phyloP scores from a whole-genome alignment of 1,140 invertebrate species.

The Saccostrea cuccullata region DNA sequence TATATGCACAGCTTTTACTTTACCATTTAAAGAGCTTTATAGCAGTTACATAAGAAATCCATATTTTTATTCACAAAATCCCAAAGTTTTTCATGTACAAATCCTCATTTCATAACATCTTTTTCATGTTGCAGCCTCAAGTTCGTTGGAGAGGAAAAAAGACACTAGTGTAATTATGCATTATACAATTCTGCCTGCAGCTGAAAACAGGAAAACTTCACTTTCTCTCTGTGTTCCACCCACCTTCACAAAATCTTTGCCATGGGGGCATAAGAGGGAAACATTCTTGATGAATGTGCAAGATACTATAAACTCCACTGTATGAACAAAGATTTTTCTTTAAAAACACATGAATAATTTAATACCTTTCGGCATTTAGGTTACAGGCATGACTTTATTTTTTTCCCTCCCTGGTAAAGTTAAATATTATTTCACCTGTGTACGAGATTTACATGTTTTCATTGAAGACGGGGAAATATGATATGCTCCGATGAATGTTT shows the following conservation, averaged over 20 bases:
- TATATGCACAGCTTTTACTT: not conserved
- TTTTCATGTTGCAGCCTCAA: not conserved
- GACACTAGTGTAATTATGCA: constrained; percentile 31
- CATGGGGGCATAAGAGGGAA: constrained; percentile 20
- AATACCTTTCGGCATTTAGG: not conserved
- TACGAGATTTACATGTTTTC: constrained; percentile 14
- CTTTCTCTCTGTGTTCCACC: not conserved
- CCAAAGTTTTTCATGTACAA: not conserved
- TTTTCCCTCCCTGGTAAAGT: not conserved
- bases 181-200: constrained; percentile 30
- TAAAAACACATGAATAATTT: constrained; percentile 9
- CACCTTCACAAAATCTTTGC: constrained; percentile 13
- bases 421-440: constrained; percentile 20
- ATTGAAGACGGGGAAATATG: not conserved
- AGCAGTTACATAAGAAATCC: not conserved
- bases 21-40: not conserved
- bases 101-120: constrained; percentile 17
- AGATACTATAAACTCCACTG: constrained; percentile 4
- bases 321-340: not conserved
- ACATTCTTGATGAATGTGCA: constrained; percentile 12
- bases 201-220: constrained; percentile 35
- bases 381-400: not conserved
- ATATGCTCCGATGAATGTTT: constrained; percentile 30
- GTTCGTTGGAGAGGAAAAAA: constrained; percentile 8
- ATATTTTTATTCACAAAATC: not conserved